Base-by-base conservation (phyloP, 1,140 invertebrate species). In the Anastrepha ludens region DNA sequence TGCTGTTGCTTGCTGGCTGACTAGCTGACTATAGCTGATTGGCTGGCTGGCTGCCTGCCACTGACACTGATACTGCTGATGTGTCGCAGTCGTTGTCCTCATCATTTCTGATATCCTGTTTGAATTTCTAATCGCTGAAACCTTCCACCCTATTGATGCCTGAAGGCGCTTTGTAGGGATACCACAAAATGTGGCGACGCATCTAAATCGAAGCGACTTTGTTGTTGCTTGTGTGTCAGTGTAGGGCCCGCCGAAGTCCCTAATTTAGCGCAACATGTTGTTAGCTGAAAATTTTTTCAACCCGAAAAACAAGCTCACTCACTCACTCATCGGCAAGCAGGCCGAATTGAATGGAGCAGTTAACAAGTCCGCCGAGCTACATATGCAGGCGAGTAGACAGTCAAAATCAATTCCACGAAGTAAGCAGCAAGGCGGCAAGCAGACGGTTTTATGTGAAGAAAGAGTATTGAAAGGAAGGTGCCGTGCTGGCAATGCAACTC, bases 91-190 rank as follows among this genome's bases (percentile, higher is more conserved):
- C 85, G 74, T 81, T 62, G 85, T 29, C 50, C 13, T 62, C 29
- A 4, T 6, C n/a, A 90, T 58, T 88, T 86, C 91, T 92, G 91
- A 44, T 86, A 64, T 88, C 91, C 91, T 92, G 91, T 88, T 92
- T 90, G 90, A 90, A 89, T 92, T 92, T 92, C 91, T 92, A 92
- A 92, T 92, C 91, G 91, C 91, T 90, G 91, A 92, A 92, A 92
- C 91, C 91, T 92, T 92, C 90, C 89, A 91, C 90, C 91, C 91
- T 91, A 92, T 90, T 89, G 90, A 89, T 89, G 91, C 86, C 90
- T 87, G 87, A 89, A 87, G 90, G 90, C 89, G 67, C 44, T 70
- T 58, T 81, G 3, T 58, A 86, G 85, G 85, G 55, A 58, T 86
- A 62, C 85, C 85, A 62, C 85, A 62, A 86, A 86, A 39, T 81